Evolutionary conservation across 2,888 invertebrate species (phyloP).

Genomic region (Parnassius mnemosyne): DNA sequence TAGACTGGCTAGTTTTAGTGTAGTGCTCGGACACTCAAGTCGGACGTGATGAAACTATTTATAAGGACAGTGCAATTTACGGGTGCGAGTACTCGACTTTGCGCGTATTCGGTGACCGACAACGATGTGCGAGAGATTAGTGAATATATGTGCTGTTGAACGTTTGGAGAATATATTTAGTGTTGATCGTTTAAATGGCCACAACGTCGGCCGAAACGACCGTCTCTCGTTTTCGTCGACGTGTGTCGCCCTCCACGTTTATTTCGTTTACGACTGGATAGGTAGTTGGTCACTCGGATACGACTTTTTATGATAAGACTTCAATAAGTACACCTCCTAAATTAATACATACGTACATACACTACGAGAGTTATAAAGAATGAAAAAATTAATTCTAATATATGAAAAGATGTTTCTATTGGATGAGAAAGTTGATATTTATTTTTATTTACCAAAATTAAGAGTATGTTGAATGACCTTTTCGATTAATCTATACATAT

Average conservation of each 20-base stretch:
- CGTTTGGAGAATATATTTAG: conserved; percentile 77
- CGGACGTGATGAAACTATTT: conserved; percentile 58
- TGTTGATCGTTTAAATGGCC: conserved; percentile 59
- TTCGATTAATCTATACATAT: conserved; percentile 51
- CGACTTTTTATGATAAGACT: conserved; percentile 64
- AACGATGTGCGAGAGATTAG: conserved; percentile 68
- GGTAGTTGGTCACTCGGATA: conserved; percentile 73
- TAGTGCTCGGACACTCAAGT: conserved; percentile 68
- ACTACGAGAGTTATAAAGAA: conserved; percentile 70
- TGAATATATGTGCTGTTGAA: conserved; percentile 81
- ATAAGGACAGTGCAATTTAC: conserved; percentile 49
- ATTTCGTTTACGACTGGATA: conserved; percentile 67
- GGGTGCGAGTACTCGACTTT: conserved; percentile 42
- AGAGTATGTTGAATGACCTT: conserved; percentile 60
- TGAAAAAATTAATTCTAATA: conserved; percentile 57
- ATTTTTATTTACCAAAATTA: conserved; percentile 76
- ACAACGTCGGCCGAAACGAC: conserved; percentile 43
- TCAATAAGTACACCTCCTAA: conserved; percentile 70
- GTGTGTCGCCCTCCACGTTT: conserved; percentile 45
- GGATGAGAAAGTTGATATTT: conserved; percentile 67
- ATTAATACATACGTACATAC: conserved; percentile 63
- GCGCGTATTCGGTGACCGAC: conserved; percentile 72
- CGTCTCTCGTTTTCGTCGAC: conserved; percentile 36
- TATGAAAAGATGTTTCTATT: conserved; percentile 76
- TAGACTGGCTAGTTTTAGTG: conserved; percentile 79